phyloP scores from a whole-genome alignment of 2,888 invertebrate genomes.

The Geophilus truncorum region DNA sequence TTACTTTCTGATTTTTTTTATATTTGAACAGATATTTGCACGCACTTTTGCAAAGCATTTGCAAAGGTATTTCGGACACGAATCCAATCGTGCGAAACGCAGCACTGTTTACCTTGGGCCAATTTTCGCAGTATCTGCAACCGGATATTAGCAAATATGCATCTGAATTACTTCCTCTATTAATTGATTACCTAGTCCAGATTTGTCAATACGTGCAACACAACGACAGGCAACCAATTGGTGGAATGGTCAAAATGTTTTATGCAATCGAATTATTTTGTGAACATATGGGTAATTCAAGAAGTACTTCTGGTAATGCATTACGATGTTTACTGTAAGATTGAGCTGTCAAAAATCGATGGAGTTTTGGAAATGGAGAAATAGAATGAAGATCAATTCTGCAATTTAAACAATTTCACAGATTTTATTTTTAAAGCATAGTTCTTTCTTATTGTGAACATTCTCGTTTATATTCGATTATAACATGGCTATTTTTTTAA shows the following conservation, averaged over 20 bases:
- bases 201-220: constrained; percentile 45
- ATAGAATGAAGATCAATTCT: too few relatives aligned
- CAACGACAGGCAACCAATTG: constrained; percentile 52
- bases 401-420: too few relatives aligned
- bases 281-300: constrained; percentile 58
- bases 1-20: too few relatives aligned
- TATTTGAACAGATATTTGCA: constrained; percentile 60
- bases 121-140: constrained; percentile 73
- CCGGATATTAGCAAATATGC: constrained; percentile 71
- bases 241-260: constrained; percentile 66
- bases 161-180: constrained; percentile 63
- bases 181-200: constrained; percentile 53
- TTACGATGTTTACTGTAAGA: not conserved
- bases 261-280: constrained; percentile 74
- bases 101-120: constrained; percentile 71
- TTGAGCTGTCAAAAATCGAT: too few relatives aligned
- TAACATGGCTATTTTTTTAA: too few relatives aligned
- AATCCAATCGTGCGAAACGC: constrained; percentile 64
- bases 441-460: too few relatives aligned
- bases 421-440: too few relatives aligned
- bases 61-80: constrained; percentile 63
- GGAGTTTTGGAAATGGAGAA: too few relatives aligned
- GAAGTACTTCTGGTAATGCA: not conserved
- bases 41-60: constrained; percentile 63
- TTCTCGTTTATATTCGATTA: too few relatives aligned